phyloP scores from a whole-genome alignment of 2,888 invertebrate genomes.

The Epistrophella euchroma region DNA sequence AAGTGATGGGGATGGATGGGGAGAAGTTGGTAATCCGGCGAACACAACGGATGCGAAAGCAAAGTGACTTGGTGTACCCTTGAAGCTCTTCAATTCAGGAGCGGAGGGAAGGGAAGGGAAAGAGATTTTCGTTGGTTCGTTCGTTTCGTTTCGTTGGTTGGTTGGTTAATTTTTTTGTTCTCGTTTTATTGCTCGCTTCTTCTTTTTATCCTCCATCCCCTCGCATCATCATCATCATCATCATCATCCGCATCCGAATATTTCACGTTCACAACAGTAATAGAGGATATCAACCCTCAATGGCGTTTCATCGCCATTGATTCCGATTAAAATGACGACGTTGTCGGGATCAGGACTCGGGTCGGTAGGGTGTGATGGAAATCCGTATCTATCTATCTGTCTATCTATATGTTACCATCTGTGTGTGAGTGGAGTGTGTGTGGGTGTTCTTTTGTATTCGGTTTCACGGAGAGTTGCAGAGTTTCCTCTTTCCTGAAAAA shows the following conservation, averaged over 20 bases:
- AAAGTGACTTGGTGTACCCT: slow-evolving; percentile 71
- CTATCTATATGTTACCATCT: background rate
- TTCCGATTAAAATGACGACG: slow-evolving; percentile 74
- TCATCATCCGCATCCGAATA: slow-evolving; percentile 49
- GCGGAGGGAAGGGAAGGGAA: background rate
- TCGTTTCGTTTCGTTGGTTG: slow-evolving; percentile 13
- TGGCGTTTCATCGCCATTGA: slow-evolving; percentile 75
- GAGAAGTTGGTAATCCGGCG: slow-evolving; percentile 33
- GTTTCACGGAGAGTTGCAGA: slow-evolving; percentile 42
- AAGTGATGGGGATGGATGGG: slow-evolving; percentile 9
- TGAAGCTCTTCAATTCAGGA: slow-evolving; percentile 44
- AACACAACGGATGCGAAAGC: slow-evolving; percentile 63
- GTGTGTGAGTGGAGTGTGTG: slow-evolving; percentile 20
- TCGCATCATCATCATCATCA: slow-evolving; percentile 16
- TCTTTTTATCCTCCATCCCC: background rate
- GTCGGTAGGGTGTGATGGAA: background rate
- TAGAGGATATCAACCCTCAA: slow-evolving; percentile 76
- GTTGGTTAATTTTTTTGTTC: background rate
- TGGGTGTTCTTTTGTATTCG: slow-evolving; percentile 37
- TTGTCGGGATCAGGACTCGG: slow-evolving; percentile 24
- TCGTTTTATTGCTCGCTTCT: slow-evolving; percentile 32
- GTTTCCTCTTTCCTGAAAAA: slow-evolving; percentile 2
- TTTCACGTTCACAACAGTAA: slow-evolving; percentile 73
- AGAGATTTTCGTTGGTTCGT: slow-evolving; percentile 28
- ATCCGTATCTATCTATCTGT: slow-evolving; percentile 12